A percentile compares a stretch with the other conserved stretches of the same genome.
Evolutionary conservation across 2,113 vertebrate species (phyloP).

Genomic region (Eidolon helvum): DNA sequence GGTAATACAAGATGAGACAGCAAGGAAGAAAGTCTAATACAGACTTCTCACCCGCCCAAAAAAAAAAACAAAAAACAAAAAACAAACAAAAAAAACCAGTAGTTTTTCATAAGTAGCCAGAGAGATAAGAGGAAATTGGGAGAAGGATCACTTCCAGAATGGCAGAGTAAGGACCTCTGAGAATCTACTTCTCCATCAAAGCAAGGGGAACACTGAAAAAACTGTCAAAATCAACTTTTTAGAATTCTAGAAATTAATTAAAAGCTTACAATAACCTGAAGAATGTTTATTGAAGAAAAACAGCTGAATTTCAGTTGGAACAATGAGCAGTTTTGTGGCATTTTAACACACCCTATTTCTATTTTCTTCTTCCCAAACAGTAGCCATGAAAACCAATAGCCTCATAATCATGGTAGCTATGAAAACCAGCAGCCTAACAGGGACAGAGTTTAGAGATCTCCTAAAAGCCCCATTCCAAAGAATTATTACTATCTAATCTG

Average conservation of each 20-base stretch:
- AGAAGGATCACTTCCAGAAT: neutral
- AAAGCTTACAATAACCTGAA: neutral
- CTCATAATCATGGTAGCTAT: neutral
- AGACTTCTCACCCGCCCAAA: neutral
- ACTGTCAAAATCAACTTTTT: neutral
- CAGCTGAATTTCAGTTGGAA: neutral
- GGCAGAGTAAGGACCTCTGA: neutral
- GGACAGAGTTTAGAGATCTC: neutral
- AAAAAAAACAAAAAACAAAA: neutral
- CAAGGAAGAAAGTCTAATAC: neutral
- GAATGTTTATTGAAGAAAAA: neutral
- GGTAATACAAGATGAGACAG: neutral
- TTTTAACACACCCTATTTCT: neutral
- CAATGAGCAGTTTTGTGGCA: neutral
- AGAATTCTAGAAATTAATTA: neutral
- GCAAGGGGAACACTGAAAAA: neutral
- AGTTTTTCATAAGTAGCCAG: neutral
- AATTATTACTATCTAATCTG: neutral
- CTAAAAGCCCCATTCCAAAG: neutral
- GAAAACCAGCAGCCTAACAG: neutral
- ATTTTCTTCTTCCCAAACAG: neutral
- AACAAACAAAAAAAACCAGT: neutral
- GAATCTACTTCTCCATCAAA: neutral
- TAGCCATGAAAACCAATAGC: neutral
- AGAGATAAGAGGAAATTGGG: neutral